A percentile compares a stretch with the other conserved stretches of the same genome.
Conservation (phyloP, 2,113 vertebrate species). For the Urocolius indicus region DNA sequence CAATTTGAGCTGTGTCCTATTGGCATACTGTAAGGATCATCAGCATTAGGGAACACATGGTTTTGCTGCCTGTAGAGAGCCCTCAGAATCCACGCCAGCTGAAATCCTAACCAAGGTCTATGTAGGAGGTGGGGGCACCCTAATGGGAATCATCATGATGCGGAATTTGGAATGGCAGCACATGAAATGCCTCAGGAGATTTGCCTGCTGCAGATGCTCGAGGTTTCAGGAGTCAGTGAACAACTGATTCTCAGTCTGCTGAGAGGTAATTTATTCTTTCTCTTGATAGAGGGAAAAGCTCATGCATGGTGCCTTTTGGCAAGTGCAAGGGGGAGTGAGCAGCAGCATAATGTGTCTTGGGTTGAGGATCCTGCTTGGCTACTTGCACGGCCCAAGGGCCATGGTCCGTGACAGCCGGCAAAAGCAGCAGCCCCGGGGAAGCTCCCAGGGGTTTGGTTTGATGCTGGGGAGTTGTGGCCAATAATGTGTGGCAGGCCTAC, state of each 20-base stretch:
- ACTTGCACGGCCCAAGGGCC: neutral
- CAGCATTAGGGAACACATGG: neutral
- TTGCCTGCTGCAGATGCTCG: neutral
- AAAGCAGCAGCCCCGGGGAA: neutral
- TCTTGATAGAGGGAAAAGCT: neutral
- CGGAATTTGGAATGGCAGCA: neutral
- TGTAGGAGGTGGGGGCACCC: neutral
- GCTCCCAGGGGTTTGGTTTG: neutral
- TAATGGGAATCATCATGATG: neutral
- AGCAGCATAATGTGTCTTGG: neutral
- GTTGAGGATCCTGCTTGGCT: neutral
- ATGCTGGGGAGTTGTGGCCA: neutral
- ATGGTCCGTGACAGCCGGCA: neutral
- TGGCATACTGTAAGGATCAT: neutral
- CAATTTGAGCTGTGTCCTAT: neutral
- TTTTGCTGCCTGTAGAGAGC: neutral
- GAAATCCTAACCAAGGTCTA: neutral
- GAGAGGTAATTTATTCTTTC: neutral
- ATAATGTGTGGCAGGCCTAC: fast-evolving
- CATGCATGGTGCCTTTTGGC: neutral
- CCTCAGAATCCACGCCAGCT: neutral
- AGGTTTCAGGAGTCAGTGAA: neutral
- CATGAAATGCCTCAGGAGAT: neutral
- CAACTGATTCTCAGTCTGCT: neutral
- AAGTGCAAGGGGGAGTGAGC: neutral